Evolutionary conservation across 2,113 vertebrate genomes (phyloP).

Genomic region (Elephantulus edwardii): DNA sequence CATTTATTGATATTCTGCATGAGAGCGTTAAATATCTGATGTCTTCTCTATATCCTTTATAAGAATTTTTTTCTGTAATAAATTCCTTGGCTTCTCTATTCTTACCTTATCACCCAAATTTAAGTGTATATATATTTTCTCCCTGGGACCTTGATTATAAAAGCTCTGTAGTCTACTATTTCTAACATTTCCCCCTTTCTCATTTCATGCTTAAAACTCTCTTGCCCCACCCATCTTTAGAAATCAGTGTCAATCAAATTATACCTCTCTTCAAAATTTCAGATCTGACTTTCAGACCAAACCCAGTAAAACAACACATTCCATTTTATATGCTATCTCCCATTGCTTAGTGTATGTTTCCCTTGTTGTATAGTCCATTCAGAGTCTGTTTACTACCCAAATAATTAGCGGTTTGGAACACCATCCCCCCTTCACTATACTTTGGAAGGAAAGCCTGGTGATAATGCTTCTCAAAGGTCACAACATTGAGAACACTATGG

Average conservation of each 20-base stretch:
- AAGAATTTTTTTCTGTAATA: background rate
- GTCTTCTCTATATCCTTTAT: background rate
- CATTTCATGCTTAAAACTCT: conserved; percentile 3
- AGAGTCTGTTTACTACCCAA: no score
- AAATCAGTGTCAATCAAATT: background rate
- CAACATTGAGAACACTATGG: no score
- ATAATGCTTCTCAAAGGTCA: no score
- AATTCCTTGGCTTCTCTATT: background rate
- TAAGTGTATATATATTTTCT: no score
- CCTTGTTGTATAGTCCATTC: no score
- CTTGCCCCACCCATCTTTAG: background rate
- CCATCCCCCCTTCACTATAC: no score
- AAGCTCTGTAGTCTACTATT: no score
- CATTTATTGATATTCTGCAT: background rate
- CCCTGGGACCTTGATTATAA: no score
- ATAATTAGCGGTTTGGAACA: no score
- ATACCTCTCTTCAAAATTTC: background rate
- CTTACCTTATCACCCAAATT: background rate
- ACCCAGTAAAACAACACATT: background rate
- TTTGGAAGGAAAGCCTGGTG: no score
- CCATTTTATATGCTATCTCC: conserved; percentile 13
- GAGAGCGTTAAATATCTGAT: background rate
- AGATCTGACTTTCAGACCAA: background rate
- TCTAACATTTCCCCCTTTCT: background rate
- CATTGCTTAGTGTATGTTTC: background rate